A percentile compares a stretch with the other conserved stretches of the same genome.
Evolutionary conservation across 2,888 invertebrate genomes (phyloP).

Genomic region (Azorinus chamasolen): DNA sequence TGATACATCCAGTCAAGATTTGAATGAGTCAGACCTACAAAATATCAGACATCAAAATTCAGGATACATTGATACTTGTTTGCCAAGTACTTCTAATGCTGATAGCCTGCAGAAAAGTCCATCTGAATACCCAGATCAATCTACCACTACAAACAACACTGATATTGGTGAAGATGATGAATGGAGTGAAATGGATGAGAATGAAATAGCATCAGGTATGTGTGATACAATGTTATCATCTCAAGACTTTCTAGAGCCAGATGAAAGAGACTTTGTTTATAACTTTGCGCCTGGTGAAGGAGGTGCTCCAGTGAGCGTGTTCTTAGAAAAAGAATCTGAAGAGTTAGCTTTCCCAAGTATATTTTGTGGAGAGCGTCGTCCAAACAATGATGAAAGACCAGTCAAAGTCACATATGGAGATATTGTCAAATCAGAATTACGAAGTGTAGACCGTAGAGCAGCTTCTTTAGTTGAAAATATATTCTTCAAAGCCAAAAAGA

Average conservation of each 20-base stretch:
- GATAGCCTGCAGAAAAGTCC: no score
- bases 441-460: slow-evolving; percentile 20
- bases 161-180: slow-evolving; percentile 29
- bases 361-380: slow-evolving; percentile 13
- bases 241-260: slow-evolving; percentile 44
- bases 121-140: no score
- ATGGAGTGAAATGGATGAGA: slow-evolving; percentile 58
- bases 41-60: neutral
- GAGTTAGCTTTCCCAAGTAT: slow-evolving; percentile 17
- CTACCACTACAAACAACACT: no score
- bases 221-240: slow-evolving; percentile 46
- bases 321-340: slow-evolving; percentile 3
- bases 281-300: slow-evolving; percentile 26
- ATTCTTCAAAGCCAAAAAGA: slow-evolving; percentile 46
- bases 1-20: neutral
- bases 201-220: no score
- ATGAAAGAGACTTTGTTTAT: slow-evolving; percentile 15
- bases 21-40: neutral
- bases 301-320: slow-evolving; percentile 18
- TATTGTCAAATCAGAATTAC: slow-evolving; percentile 13
- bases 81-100: slow-evolving; percentile 1
- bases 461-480: slow-evolving; percentile 30
- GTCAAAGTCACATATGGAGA: slow-evolving; percentile 30
- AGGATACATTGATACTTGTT: neutral
- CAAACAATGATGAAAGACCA: slow-evolving; percentile 1